Conservation (phyloP, 2,113 vertebrate genomes). For the Pseudonaja textilis region DNA sequence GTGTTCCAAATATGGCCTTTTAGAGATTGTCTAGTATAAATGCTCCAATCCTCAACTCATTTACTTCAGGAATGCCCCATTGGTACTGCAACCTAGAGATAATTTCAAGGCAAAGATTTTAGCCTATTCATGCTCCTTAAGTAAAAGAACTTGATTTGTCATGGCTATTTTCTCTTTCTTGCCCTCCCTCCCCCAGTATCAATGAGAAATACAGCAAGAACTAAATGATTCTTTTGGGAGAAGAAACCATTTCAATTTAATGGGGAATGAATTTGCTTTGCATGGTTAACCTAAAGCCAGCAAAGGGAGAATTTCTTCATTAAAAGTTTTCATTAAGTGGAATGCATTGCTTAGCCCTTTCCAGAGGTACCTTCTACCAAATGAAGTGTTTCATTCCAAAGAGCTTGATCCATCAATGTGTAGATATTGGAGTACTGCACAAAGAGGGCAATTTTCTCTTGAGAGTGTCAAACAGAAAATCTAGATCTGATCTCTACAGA, state of each 20-base stretch:
- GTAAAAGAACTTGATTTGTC: slow-evolving; percentile 10
- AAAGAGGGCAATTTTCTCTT: neutral
- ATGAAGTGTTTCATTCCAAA: neutral
- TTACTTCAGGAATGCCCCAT: neutral
- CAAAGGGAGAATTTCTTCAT: slow-evolving; percentile 19
- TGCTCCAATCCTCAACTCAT: neutral
- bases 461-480: neutral
- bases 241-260: slow-evolving; percentile 21
- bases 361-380: neutral
- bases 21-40: accelerated
- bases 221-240: slow-evolving; percentile 12
- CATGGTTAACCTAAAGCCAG: slow-evolving; percentile 11
- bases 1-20: neutral
- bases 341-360: neutral
- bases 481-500: neutral
- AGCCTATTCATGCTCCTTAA: neutral
- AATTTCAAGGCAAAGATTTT: neutral
- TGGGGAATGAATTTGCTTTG: slow-evolving; percentile 32
- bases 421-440: neutral
- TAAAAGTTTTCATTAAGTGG: slow-evolving; percentile 8
- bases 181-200: neutral
- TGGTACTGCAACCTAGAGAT: neutral
- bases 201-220: slow-evolving; percentile 14
- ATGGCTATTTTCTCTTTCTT: neutral
- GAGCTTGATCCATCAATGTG: neutral